Evolutionary conservation across 2,797 vertebrate genomes (phyloP).

Genomic region (Graptemys geographica): DNA sequence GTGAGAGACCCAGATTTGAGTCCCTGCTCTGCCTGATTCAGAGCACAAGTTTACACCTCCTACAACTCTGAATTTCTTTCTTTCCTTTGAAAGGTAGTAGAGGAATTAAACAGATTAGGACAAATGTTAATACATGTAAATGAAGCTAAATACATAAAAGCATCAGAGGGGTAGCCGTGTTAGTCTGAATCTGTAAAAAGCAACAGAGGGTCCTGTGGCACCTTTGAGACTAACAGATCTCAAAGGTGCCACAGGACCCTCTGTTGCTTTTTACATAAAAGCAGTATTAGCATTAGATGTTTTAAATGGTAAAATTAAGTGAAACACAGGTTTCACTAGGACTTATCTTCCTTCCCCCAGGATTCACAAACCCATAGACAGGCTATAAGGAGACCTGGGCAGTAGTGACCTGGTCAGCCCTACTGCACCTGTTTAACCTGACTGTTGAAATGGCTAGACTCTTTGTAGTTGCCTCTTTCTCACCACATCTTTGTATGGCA

Average conservation of each 20-base stretch:
- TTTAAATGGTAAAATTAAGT: background rate
- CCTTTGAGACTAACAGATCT: too few species aligned
- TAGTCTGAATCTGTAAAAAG: too few species aligned
- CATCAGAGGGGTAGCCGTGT: background rate
- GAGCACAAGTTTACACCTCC: too few species aligned
- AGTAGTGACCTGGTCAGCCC: background rate
- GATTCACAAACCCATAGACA: background rate
- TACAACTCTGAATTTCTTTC: too few species aligned
- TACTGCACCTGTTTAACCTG: background rate
- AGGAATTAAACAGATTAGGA: background rate
- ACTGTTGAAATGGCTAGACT: accelerated
- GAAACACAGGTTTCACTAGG: background rate
- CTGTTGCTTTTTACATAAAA: background rate
- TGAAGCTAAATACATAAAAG: background rate
- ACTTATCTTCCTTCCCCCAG: background rate
- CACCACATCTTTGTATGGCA: background rate
- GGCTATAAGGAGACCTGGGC: background rate
- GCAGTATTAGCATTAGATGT: background rate
- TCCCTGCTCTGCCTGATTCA: too few species aligned
- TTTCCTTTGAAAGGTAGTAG: too few species aligned
- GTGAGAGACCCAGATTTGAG: too few species aligned
- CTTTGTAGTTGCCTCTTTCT: background rate
- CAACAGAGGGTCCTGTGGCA: too few species aligned
- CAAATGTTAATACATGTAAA: background rate
- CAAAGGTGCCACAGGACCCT: too few species aligned